Base-by-base conservation (phyloP, 2,113 vertebrate genomes). In the Rattus rattus region DNA sequence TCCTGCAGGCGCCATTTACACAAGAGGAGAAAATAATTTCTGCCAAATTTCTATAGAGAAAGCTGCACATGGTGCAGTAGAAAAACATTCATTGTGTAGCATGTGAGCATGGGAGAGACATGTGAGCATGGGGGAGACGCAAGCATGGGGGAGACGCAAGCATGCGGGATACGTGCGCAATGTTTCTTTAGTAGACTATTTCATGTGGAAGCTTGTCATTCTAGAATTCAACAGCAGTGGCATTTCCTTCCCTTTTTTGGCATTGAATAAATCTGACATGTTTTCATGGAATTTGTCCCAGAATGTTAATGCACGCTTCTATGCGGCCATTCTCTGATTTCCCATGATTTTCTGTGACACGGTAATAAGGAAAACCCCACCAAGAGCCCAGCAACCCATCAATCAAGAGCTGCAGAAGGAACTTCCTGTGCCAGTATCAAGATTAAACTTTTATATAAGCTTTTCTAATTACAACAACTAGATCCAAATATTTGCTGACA, bases 21-120 rank as follows among this genome's bases (percentile, higher is more conserved):
- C 93, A 36, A 91, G 92, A 84, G 33, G n/a, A 76, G 33, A 88
- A 92, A 86, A 94, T 94, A 84, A 97, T 91, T 96, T 97, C 54
- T 91, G 94, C 14, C 88, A 90, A 85, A 91, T 88, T 72, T 85
- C 76, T 90, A 76, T 72, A 52, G 67, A 80, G 84, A 56, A 39
- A 85, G 30, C 88, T 20, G 92, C 20, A 59, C 22, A 73, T 94
- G 83, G 77, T 88, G 47, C 89, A 76, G 79, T 9, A 61, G 39
- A 56, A 93, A 90, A 90, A 69, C 22, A 81, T 2, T 91, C 87
- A 67, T 75, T 94, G 87, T 88, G 56, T 43, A 88, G 83, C 39
- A 14, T 28, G 30, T 59, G 36, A 92, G 67, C 84, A 36, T 93
- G 47, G 91, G 92, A 39, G 93, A 94, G 90, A 81, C 16, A 24